These are phyloP conservation scores for Aspidiotus destructor DNA, from an alignment of 2,888 invertebrate genomes.

Conservation along the genomic window DNA sequence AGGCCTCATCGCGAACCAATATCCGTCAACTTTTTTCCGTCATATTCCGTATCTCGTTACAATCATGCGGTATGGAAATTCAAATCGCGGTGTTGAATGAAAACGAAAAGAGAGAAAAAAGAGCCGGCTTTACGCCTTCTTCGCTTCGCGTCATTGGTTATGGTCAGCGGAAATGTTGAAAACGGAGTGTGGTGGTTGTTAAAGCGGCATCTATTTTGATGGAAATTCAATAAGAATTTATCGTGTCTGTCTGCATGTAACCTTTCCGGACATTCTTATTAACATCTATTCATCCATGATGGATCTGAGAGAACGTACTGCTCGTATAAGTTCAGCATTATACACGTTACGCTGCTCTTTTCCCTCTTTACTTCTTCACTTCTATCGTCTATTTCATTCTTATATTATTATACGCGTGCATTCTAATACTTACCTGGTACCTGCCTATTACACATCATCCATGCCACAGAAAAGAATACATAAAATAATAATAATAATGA, in stretches of 20 bases:
- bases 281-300: conserved; percentile 24
- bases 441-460: no score
- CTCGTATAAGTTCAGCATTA: no score
- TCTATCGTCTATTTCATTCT: conserved; percentile 1
- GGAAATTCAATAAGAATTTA: conserved; percentile 33
- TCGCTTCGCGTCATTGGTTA: not conserved
- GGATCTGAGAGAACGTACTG: no score
- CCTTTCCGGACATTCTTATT: conserved; percentile 30
- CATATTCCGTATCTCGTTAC: conserved; percentile 14
- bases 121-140: conserved; percentile 19
- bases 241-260: conserved; percentile 30
- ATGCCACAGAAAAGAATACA: no score
- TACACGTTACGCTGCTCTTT: not conserved
- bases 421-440: not conserved
- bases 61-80: conserved; percentile 25
- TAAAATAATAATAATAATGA: no score
- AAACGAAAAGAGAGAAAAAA: conserved; percentile 13
- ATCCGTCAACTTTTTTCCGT: not conserved
- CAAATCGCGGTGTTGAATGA: conserved; percentile 18
- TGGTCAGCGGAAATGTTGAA: conserved; percentile 17
- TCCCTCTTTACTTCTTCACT: conserved; percentile 6
- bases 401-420: not conserved
- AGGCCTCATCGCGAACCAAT: no score
- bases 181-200: conserved; percentile 20
- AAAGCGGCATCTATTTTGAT: conserved; percentile 33